A percentile compares a stretch with the other conserved stretches of the same genome.
These are phyloP conservation scores for Brachionus calyciflorus DNA, from an alignment of 1,140 invertebrate species.

Conservation along the genomic window DNA sequence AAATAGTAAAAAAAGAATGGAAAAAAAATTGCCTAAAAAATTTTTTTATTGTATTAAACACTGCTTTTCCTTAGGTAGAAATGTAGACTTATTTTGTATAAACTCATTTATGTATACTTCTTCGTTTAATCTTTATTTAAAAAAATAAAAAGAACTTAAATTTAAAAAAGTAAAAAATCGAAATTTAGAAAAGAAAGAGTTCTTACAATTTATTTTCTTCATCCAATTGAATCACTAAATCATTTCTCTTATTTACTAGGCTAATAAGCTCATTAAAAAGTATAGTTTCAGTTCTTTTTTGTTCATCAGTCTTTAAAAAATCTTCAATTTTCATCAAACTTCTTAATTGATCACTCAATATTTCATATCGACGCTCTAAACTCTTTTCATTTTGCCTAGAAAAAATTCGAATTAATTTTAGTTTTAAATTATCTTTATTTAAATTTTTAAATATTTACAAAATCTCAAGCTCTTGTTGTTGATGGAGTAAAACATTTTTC, in stretches of 20 bases:
- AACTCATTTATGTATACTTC: slow-evolving; percentile 17
- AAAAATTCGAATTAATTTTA: not conserved
- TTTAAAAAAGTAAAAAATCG: not conserved
- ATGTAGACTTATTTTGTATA: slow-evolving; percentile 8
- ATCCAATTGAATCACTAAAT: slow-evolving; percentile 23
- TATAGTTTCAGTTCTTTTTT: slow-evolving; percentile 16
- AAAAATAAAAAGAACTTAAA: not conserved
- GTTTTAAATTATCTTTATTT: too few relatives aligned
- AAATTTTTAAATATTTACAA: too few relatives aligned
- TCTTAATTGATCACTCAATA: slow-evolving; percentile 29
- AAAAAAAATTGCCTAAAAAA: too few relatives aligned
- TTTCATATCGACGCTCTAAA: slow-evolving; percentile 21
- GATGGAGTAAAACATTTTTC: slow-evolving; percentile 29
- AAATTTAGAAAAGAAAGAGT: not conserved
- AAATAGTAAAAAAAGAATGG: too few relatives aligned
- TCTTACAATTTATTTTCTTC: slow-evolving; percentile 43
- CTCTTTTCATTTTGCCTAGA: slow-evolving; percentile 45
- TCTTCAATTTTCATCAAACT: slow-evolving; percentile 29
- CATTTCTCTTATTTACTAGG: slow-evolving; percentile 36
- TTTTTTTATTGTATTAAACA: slow-evolving; percentile 14
- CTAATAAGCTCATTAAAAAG: slow-evolving; percentile 37
- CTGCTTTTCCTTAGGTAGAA: slow-evolving; percentile 3
- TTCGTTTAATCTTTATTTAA: not conserved
- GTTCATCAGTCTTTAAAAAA: slow-evolving; percentile 20
- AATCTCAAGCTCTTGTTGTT: slow-evolving; percentile 41